phyloP scores from a whole-genome alignment of 1,140 invertebrate species.

The Calephelis nemesis region DNA sequence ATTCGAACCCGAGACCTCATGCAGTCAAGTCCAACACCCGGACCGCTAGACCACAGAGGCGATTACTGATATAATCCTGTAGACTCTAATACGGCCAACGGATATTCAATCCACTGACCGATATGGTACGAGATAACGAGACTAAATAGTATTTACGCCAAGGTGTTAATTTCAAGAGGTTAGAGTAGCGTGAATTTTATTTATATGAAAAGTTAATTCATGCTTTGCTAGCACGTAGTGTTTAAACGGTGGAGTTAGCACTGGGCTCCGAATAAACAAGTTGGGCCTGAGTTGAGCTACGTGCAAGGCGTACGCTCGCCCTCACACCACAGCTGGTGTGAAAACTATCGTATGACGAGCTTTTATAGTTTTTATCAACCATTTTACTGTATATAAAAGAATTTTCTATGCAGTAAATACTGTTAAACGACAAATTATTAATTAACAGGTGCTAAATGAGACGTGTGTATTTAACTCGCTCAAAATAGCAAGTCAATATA shows the following conservation, averaged over 20 bases:
- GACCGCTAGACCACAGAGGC: no score
- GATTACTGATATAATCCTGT: conserved; percentile 26
- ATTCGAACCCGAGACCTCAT: no score
- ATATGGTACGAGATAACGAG: conserved; percentile 61
- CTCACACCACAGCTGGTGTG: conserved; percentile 33
- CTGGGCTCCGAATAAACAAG: conserved; percentile 72
- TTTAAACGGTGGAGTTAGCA: conserved; percentile 77
- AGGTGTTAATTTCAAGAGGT: conserved; percentile 79
- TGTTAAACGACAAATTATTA: no score
- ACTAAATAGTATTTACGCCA: conserved; percentile 73
- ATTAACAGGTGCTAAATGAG: no score
- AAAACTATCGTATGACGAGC: neutral
- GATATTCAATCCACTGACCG: conserved; percentile 48
- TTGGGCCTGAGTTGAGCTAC: conserved; percentile 41
- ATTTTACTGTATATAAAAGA: no score
- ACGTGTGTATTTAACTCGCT: no score
- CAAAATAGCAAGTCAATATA: no score
- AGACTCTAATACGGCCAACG: conserved; percentile 35
- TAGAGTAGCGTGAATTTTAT: conserved; percentile 79
- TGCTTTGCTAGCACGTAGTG: conserved; percentile 72
- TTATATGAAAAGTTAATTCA: conserved; percentile 80
- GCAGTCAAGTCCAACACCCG: no score
- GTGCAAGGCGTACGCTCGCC: conserved; percentile 39
- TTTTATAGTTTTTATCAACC: neutral
- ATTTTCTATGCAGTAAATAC: no score